phyloP scores from a whole-genome alignment of 2,797 vertebrate species.

The Kryptopterus vitreolus region DNA sequence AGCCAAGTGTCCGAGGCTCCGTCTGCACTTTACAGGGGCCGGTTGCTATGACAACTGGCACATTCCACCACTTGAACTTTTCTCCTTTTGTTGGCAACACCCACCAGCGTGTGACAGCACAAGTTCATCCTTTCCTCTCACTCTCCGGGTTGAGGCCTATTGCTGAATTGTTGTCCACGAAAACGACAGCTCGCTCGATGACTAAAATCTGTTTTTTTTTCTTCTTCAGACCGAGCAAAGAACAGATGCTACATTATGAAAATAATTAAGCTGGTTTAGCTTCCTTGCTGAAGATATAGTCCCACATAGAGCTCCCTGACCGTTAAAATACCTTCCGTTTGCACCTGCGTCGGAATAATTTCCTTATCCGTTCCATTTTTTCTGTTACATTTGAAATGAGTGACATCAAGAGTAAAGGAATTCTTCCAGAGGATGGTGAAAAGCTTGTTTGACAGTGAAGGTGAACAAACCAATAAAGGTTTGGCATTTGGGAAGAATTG shows the following conservation, averaged over 20 bases:
- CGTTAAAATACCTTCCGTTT: background rate
- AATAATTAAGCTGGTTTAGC: conserved; percentile 29
- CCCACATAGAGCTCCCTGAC: background rate
- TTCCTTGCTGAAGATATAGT: conserved; percentile 18
- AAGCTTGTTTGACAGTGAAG: background rate
- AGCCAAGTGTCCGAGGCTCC: conserved; percentile 51
- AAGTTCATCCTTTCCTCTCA: conserved; percentile 40
- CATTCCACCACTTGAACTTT: conserved; percentile 58
- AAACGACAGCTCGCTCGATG: conserved; percentile 32
- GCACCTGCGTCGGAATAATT: background rate
- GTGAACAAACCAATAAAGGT: conserved; percentile 8
- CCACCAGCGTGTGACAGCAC: conserved; percentile 55
- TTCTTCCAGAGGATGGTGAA: background rate
- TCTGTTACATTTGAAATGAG: background rate
- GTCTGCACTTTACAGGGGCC: conserved; percentile 45
- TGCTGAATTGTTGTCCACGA: conserved; percentile 41
- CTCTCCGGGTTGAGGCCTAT: conserved; percentile 43
- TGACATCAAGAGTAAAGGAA: background rate
- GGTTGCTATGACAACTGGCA: conserved; percentile 58
- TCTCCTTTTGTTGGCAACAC: conserved; percentile 57
- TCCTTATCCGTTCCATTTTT: background rate
- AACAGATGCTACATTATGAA: conserved; percentile 45
- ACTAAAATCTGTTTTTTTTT: conserved; percentile 18
- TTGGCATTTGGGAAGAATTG: conserved; percentile 43
- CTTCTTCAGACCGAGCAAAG: background rate